phyloP scores from a whole-genome alignment of 1,140 invertebrate species.

The Bombyx mori region ASM3026992v2 NC_085118.1:11590001-11590500 shows the following conservation, averaged over 20 bases:
- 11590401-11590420: no score
- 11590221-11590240: slow-evolving; percentile 71
- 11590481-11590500: no score
- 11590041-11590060: slow-evolving; percentile 54
- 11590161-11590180: slow-evolving; percentile 63
- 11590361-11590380: no score
- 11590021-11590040: slow-evolving; percentile 48
- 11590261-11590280: slow-evolving; percentile 31
- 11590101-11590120: slow-evolving; percentile 52
- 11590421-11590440: no score
- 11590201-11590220: slow-evolving; percentile 70
- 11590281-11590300: slow-evolving; percentile 8
- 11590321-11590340: no score
- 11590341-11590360: no score
- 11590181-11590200: slow-evolving; percentile 64
- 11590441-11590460: no score
- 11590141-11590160: slow-evolving; percentile 67
- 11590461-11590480: no score
- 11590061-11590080: slow-evolving; percentile 39
- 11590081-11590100: slow-evolving; percentile 55
- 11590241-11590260: slow-evolving; percentile 67
- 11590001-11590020: slow-evolving; percentile 62
- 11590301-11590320: no score
- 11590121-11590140: slow-evolving; percentile 71
- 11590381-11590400: no score